Evolutionary conservation across 1,140 invertebrate genomes (phyloP), one percentile per base, ranked within the genome.

Genomic region (Lordiphosa stackelbergi): DNA sequence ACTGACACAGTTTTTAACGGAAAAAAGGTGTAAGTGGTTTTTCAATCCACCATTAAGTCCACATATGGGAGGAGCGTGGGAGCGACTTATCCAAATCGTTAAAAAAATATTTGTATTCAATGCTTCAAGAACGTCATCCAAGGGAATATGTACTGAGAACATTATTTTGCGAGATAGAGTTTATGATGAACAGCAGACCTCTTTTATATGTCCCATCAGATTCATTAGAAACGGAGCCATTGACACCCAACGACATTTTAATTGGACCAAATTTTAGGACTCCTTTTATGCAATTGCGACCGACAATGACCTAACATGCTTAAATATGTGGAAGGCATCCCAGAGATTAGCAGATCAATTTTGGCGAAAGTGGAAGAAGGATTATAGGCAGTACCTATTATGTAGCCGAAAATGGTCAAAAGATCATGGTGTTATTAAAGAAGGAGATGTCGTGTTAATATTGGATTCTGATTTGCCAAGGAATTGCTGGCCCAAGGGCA

Each of bases 121-220:
- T 28, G 24, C 24, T 28, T 28, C 5, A 46, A 37, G 36, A 43
- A 28, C 24, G 24, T 7, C 24, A 28, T 28, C 5, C 24, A 6
- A 28, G 6, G 1, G 24, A 28, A 7, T 28, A 28, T 28, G 24
- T 5, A 28, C 24, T 28, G 0, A 28, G 5, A 6, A 28, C 24
- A 28, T 7, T 28, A 28, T 28, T 28, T 28, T 28, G 6, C n/a
- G 24, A 28, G 6, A 28, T 28, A 6, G 35, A 11, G 9, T 37
- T 37, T n/a, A 37, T 11, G 35, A n/a, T 37, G 11, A 37, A 37
- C 24, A 28, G 24, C 24, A 37, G 35, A 37, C 9, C 35, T 10
- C 28, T 85, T 5, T 63, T 35, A 0, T 71, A 78, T 11, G 73
- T 79, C 1, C 47, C 57, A 3, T 70, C 72, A 3, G 63, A 85